phyloP scores from a whole-genome alignment of 2,888 invertebrate genomes.

The Eupithecia pulchellata region DNA sequence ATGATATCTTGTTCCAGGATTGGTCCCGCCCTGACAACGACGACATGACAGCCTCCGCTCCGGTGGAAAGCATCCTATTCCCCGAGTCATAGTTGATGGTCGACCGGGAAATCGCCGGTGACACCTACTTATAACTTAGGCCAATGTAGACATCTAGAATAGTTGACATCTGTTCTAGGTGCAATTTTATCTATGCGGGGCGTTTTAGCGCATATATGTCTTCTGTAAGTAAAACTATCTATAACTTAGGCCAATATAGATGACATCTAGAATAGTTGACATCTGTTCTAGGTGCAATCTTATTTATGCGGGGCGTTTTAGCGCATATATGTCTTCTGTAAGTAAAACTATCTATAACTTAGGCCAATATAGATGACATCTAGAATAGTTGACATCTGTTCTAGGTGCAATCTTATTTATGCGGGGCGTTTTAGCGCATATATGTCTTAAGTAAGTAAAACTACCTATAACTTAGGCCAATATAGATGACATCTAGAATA shows the following conservation, averaged over 20 bases:
- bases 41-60: conserved; percentile 72
- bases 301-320: neutral
- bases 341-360: conserved; percentile 31
- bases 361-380: neutral
- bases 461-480: conserved; percentile 24
- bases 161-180: neutral
- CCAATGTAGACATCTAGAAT: neutral
- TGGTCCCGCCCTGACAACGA: conserved; percentile 74
- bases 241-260: conserved; percentile 13
- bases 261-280: conserved; percentile 2
- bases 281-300: neutral
- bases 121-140: conserved; percentile 38
- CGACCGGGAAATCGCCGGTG: conserved; percentile 30
- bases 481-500: conserved; percentile 2
- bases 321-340: neutral
- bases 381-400: neutral
- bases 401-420: neutral
- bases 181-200: neutral
- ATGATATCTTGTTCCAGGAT: conserved; percentile 62
- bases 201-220: neutral
- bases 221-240: conserved; percentile 26
- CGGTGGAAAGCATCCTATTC: conserved; percentile 74
- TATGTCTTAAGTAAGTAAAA: conserved; percentile 12
- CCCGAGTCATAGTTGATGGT: conserved; percentile 69
- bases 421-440: neutral